Evolutionary conservation across 2,797 vertebrate species (phyloP).

Genomic region (Kryptolebias ocellatus): DNA sequence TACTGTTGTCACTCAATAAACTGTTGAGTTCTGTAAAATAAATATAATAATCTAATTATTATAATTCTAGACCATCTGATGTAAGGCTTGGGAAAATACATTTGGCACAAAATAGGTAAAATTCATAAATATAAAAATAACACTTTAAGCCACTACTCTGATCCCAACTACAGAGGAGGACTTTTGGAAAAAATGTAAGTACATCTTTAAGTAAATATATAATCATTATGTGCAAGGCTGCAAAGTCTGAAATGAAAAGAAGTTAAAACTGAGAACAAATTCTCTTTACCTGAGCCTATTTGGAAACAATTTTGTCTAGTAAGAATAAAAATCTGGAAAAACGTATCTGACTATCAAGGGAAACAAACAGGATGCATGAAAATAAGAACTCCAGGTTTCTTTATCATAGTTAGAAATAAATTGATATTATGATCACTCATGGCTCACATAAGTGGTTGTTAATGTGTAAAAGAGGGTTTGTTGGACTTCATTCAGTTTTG

Average conservation of each 20-base stretch:
- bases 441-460: conserved; percentile 20
- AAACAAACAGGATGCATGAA: conserved; percentile 1
- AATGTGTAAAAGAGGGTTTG: conserved; percentile 26
- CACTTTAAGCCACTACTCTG: conserved; percentile 10
- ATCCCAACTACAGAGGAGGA: conserved; percentile 20
- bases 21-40: conserved; percentile 28
- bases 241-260: conserved; percentile 10
- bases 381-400: neutral
- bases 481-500: conserved; percentile 18
- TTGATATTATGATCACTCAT: neutral
- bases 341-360: conserved; percentile 3
- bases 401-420: neutral
- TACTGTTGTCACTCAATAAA: conserved; percentile 10
- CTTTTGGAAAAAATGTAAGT: conserved; percentile 14
- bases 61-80: conserved; percentile 30
- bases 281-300: conserved; percentile 5
- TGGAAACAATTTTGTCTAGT: conserved; percentile 27
- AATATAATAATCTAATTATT: conserved; percentile 37
- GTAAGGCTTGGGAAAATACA: conserved; percentile 32
- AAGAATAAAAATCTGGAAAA: conserved; percentile 22
- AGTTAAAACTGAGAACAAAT: conserved; percentile 9
- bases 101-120: conserved; percentile 55
- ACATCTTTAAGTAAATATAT: conserved; percentile 22
- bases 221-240: conserved; percentile 12
- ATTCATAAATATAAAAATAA: conserved; percentile 55